Base-by-base conservation (phyloP, 2,888 invertebrate species). In the Ophion ellenae region DNA sequence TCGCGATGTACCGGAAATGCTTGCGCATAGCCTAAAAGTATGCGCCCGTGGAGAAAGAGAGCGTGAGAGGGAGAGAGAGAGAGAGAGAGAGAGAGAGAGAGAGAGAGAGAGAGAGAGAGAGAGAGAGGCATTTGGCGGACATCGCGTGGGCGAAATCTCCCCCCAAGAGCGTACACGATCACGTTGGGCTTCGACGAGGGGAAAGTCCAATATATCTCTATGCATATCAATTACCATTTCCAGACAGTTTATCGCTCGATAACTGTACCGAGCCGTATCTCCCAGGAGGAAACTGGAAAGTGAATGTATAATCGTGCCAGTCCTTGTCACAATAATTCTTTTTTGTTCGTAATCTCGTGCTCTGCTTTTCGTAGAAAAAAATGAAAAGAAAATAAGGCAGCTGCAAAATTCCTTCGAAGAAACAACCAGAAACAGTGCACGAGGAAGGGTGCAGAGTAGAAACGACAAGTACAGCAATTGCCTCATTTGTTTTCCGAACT, bases 211-310 rank as follows among this genome's bases (percentile, higher is more conserved):
- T 81, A 69, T 75, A 83, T 83, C 79, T 67, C 76, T 17, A 64
- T 80, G 85, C 75, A 47, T 85, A 85, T 85, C 85, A 85, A 85
- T 85, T 85, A 85, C 82, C 71, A 85, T 80, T 80, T 83, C 82
- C 67, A 76, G 80, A 82, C 75, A 76, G 79, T 83, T 80, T 80
- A 80, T 83, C 82, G 82, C 36, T 59, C 63, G 77, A 79, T 82
- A 85, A 85, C 78, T 71, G 53, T 53, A 76, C 71, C 59, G 75
- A 66, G 57, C 28, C 32, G 75, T 73, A 84, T 80, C 69, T 76
- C 69, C 66, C 63, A 36, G 45, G 45, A 75, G 75, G 66, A 66
- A 61, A 76, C 79, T 82, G 76, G 79, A 85, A 85, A 85, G 71
- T 75, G 80, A 80, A 80, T 80, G 53, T 76, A 84, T 84, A 70